phyloP scores from a whole-genome alignment of 2,888 invertebrate genomes.

The Thumatha senex region DNA sequence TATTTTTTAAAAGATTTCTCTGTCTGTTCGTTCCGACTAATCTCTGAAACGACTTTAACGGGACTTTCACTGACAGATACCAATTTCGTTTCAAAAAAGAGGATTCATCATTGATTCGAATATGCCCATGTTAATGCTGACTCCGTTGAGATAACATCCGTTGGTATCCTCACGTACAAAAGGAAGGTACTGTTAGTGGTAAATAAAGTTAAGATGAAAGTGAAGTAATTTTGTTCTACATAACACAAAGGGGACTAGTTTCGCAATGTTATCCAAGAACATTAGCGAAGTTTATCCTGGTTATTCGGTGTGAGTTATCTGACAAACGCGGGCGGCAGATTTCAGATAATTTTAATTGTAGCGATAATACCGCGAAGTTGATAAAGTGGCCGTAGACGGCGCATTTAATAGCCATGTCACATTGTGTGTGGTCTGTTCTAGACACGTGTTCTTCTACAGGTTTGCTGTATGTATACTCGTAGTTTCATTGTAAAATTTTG shows the following conservation, averaged over 20 bases:
- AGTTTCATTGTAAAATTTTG: too few relatives aligned
- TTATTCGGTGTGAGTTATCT: conserved; percentile 30
- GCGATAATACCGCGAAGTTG: conserved; percentile 31
- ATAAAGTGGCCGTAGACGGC: conserved; percentile 23
- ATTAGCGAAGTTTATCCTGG: conserved; percentile 16
- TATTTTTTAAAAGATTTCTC: too few relatives aligned
- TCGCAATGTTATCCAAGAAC: conserved; percentile 25
- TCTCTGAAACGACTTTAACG: too few relatives aligned
- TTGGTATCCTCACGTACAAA: too few relatives aligned
- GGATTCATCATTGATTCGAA: too few relatives aligned
- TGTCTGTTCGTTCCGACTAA: too few relatives aligned
- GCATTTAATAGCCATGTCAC: conserved; percentile 17
- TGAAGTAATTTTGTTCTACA: not conserved
- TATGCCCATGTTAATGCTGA: too few relatives aligned
- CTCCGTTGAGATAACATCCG: too few relatives aligned
- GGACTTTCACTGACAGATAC: too few relatives aligned
- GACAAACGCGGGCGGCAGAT: conserved; percentile 31
- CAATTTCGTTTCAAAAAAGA: too few relatives aligned
- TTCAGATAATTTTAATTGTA: conserved; percentile 38
- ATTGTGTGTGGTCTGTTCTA: conserved; percentile 29
- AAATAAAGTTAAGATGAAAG: not conserved
- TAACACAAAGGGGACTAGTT: conserved; percentile 9
- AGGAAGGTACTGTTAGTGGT: not conserved
- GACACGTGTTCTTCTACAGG: conserved; percentile 9
- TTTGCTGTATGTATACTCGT: conserved; percentile 20